Evolutionary conservation across 2,888 invertebrate species (phyloP).

Genomic region (Aplocera efformata): DNA sequence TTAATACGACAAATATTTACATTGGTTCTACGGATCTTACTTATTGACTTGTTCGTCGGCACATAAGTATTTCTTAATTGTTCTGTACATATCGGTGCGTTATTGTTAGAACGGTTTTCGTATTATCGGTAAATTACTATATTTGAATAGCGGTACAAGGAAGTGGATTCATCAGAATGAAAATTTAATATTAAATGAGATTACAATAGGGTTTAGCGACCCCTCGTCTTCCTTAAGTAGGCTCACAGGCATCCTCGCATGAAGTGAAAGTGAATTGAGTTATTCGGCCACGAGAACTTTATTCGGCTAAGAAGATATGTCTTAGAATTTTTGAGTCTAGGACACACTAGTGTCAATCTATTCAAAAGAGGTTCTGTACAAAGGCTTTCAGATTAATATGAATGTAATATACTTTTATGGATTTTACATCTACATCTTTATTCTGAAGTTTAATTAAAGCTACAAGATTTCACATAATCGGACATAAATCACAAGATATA

Average conservation of each 20-base stretch:
- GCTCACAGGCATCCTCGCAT: too few relatives aligned
- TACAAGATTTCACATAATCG: slow-evolving; percentile 70
- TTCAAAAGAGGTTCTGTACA: too few relatives aligned
- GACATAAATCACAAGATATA: slow-evolving; percentile 71
- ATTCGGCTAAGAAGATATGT: too few relatives aligned
- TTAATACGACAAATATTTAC: slow-evolving; percentile 68
- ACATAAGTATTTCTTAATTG: slow-evolving; percentile 44
- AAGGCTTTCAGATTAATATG: background rate
- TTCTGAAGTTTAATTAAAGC: slow-evolving; percentile 74
- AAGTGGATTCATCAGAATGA: slow-evolving; percentile 28
- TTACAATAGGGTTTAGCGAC: background rate
- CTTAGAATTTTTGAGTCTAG: too few relatives aligned
- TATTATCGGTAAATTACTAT: slow-evolving; percentile 42
- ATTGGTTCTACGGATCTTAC: slow-evolving; percentile 50
- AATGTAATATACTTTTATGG: slow-evolving; percentile 42
- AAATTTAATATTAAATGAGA: background rate
- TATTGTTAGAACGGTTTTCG: slow-evolving; percentile 51
- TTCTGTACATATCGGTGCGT: slow-evolving; percentile 43
- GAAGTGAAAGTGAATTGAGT: too few relatives aligned
- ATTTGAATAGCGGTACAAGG: slow-evolving; percentile 55
- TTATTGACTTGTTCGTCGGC: slow-evolving; percentile 53
- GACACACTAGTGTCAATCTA: too few relatives aligned
- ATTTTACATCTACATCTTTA: slow-evolving; percentile 58
- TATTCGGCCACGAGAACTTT: too few relatives aligned
- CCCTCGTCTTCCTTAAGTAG: too few relatives aligned